phyloP scores from a whole-genome alignment of 2,888 invertebrate species.

The Dicyrtoma fusca region DNA sequence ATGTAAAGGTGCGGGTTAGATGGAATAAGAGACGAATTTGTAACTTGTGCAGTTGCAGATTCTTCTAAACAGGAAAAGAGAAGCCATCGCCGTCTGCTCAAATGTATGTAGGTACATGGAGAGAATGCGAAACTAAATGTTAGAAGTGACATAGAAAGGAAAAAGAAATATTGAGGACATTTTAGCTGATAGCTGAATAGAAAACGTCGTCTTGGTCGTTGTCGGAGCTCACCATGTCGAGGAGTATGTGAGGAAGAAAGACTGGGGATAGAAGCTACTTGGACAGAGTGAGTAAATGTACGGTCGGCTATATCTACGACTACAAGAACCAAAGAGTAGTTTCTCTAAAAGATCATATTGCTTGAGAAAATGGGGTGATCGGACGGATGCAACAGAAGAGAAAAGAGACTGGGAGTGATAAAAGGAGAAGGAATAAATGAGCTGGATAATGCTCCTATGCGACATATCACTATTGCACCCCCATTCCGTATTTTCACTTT shows the following conservation, averaged over 20 bases:
- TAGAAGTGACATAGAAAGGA: constrained; percentile 7
- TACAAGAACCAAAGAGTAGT: background rate
- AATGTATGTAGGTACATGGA: background rate
- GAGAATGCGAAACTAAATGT: constrained; percentile 21
- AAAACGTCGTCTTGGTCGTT: background rate
- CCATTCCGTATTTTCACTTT: constrained; percentile 21
- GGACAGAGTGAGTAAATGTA: background rate
- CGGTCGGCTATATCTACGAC: too few relatives aligned
- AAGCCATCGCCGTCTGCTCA: background rate
- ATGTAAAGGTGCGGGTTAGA: background rate
- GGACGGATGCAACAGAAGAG: constrained; percentile 34
- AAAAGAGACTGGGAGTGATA: constrained; percentile 35
- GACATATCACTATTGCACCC: constrained; percentile 39
- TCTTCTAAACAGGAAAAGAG: background rate
- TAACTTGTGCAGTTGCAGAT: constrained; percentile 20
- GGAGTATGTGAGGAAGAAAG: background rate
- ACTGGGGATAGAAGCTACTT: background rate
- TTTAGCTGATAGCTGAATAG: constrained; percentile 30
- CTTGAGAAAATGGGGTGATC: constrained; percentile 40
- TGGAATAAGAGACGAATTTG: constrained; percentile 24
- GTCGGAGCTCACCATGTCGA: background rate
- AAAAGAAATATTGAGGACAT: constrained; percentile 35
- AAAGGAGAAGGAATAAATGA: constrained; percentile 46
- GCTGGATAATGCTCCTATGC: constrained; percentile 45
- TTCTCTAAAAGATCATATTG: constrained; percentile 34